phyloP scores from a whole-genome alignment of 1,140 invertebrate species.

The Argopecten irradians region DNA sequence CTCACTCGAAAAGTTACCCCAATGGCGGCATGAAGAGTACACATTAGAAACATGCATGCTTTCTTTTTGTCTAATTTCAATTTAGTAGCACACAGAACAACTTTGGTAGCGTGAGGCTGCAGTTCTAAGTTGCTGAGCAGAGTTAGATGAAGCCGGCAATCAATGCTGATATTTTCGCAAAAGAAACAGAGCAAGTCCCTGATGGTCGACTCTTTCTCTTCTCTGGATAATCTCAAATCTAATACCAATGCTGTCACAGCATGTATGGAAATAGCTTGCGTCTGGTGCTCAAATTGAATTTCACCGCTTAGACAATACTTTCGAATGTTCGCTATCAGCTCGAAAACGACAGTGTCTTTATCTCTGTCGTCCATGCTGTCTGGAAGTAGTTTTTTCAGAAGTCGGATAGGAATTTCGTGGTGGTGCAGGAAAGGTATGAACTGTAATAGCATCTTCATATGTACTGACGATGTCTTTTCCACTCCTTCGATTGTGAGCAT shows the following conservation, averaged over 20 bases:
- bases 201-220: background rate
- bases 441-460: background rate
- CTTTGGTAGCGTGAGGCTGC: background rate
- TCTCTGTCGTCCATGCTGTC: background rate
- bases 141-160: constrained; percentile 11
- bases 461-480: background rate
- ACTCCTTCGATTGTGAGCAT: background rate
- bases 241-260: background rate
- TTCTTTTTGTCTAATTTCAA: background rate
- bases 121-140: background rate
- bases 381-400: background rate
- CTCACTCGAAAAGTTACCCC: background rate
- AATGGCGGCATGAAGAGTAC: background rate
- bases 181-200: background rate
- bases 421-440: background rate
- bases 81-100: background rate
- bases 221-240: background rate
- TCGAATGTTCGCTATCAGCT: background rate
- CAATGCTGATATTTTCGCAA: background rate
- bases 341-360: background rate
- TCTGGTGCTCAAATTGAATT: background rate
- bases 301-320: constrained; percentile 3
- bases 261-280: background rate
- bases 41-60: background rate
- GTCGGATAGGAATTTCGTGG: background rate